Conservation (phyloP, 2,888 invertebrate genomes). For the Ophion slaviceki region DNA sequence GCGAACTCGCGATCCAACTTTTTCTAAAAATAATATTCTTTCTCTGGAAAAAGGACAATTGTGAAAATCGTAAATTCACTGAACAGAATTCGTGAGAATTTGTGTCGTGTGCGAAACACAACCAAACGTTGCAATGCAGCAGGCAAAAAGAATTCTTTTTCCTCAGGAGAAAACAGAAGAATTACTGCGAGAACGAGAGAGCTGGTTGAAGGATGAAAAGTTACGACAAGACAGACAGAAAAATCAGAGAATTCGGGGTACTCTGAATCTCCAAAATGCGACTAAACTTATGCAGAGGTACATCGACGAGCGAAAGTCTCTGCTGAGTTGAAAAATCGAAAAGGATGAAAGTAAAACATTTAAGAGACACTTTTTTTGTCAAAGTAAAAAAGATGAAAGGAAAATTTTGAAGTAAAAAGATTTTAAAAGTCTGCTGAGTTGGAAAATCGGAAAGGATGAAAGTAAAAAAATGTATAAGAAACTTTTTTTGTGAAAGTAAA, state of each 20-base stretch:
- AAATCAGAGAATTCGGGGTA: constrained; percentile 38
- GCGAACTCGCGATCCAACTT: background rate
- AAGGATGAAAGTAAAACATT: background rate
- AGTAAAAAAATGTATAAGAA: background rate
- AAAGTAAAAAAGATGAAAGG: no score
- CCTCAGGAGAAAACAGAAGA: constrained; percentile 53
- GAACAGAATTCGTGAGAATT: no score
- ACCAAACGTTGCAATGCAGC: no score
- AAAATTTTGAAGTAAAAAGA: no score
- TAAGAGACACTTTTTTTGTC: background rate
- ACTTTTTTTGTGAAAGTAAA: background rate
- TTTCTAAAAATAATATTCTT: background rate
- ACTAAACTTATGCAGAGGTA: constrained; percentile 59
- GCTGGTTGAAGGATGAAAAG: constrained; percentile 29
- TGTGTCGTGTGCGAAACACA: no score
- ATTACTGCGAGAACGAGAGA: constrained; percentile 34
- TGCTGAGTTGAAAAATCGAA: constrained; percentile 6
- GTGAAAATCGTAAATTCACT: background rate
- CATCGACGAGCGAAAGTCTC: constrained; percentile 52
- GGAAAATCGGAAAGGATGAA: background rate
- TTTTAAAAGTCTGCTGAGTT: constrained; percentile 27
- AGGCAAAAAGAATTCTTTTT: background rate
- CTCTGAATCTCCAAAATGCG: constrained; percentile 41
- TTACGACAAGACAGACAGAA: constrained; percentile 31
- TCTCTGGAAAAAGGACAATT: background rate